Conservation (phyloP, 2,888 invertebrate genomes). For the Pyrgus malvae region DNA sequence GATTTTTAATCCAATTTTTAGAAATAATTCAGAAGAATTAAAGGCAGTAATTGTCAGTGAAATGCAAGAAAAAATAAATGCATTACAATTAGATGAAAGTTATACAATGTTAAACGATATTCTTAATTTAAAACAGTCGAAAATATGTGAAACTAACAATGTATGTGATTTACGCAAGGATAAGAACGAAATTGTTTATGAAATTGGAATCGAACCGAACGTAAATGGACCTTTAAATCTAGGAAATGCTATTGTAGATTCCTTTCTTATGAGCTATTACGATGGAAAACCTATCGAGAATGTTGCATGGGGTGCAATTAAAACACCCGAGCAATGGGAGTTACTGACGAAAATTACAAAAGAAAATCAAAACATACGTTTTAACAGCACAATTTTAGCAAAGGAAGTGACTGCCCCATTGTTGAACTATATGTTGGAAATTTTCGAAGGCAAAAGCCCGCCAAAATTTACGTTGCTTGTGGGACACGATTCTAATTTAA, state of each 20-base stretch:
- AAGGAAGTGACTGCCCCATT: constrained; percentile 51
- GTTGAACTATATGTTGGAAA: constrained; percentile 47
- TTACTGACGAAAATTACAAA: constrained; percentile 45
- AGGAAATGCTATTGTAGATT: constrained; percentile 52
- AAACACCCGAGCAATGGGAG: constrained; percentile 46
- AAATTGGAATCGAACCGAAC: constrained; percentile 52
- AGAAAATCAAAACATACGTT: constrained; percentile 55
- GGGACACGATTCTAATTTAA: constrained; percentile 66
- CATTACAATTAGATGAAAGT: constrained; percentile 41
- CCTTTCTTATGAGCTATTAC: constrained; percentile 64
- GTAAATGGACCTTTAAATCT: constrained; percentile 51
- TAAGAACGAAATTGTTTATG: constrained; percentile 42
- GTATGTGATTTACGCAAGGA: constrained; percentile 50
- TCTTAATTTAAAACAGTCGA: constrained; percentile 51
- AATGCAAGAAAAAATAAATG: constrained; percentile 50
- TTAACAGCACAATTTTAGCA: constrained; percentile 46
- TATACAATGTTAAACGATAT: constrained; percentile 51
- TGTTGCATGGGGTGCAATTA: constrained; percentile 62
- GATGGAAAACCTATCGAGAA: constrained; percentile 51
- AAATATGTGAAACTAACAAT: constrained; percentile 45
- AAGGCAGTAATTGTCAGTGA: constrained; percentile 41
- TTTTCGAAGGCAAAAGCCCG: constrained; percentile 33
- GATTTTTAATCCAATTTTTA: constrained; percentile 51
- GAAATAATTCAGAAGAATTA: constrained; percentile 43
- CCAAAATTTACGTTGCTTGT: constrained; percentile 51